A percentile compares a stretch with the other conserved stretches of the same genome.
Evolutionary conservation across 1,140 invertebrate genomes (phyloP).

Genomic region (Pseudomyrmex dendroicus): DNA sequence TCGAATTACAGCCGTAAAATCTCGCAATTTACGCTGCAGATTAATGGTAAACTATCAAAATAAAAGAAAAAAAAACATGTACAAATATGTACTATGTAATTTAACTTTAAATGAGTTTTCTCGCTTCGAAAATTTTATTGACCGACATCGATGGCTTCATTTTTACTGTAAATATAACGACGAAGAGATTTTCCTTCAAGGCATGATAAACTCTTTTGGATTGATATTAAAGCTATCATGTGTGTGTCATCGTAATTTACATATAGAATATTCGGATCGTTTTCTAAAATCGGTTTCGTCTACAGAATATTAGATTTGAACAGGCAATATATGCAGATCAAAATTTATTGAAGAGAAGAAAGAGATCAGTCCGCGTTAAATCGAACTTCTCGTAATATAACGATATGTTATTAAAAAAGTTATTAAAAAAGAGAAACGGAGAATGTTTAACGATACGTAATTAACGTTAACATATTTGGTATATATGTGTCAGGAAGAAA

Average conservation of each 20-base stretch:
- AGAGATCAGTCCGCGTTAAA: background rate
- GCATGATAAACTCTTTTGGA: conserved; percentile 18
- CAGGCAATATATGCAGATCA: background rate
- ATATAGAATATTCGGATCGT: conserved; percentile 10
- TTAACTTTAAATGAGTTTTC: conserved; percentile 16
- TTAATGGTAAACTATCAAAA: conserved; percentile 8
- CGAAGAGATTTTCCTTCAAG: conserved; percentile 18
- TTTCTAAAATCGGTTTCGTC: conserved; percentile 3
- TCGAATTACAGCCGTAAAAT: background rate
- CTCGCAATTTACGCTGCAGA: background rate
- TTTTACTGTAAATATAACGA: background rate
- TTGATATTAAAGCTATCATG: conserved; percentile 36
- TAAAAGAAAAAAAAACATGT: background rate
- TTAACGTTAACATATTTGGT: too few relatives aligned
- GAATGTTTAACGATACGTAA: too few relatives aligned
- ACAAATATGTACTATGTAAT: conserved; percentile 3
- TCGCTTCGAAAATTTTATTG: conserved; percentile 18
- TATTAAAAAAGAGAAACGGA: too few relatives aligned
- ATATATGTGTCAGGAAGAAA: background rate
- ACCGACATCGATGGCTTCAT: background rate
- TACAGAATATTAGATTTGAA: conserved; percentile 10
- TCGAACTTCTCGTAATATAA: background rate
- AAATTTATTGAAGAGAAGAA: conserved; percentile 3
- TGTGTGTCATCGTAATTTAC: background rate
- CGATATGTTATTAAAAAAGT: background rate